phyloP scores from a whole-genome alignment of 2,113 vertebrate genomes.

The Pachypanchax playfairii region DNA sequence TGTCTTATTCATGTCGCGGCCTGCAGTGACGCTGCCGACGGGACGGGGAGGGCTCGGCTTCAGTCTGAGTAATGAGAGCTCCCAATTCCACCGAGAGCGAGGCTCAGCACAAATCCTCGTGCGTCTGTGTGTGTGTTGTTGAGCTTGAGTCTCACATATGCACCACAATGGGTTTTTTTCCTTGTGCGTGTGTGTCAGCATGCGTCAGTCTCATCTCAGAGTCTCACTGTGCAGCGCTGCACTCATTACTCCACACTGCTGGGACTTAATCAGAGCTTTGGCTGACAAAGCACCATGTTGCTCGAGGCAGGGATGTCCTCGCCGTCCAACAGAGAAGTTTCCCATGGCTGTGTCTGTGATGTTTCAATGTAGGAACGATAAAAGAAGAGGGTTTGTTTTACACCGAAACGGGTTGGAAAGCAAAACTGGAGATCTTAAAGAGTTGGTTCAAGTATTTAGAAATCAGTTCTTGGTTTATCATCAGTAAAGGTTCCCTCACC shows the following conservation, averaged over 20 bases:
- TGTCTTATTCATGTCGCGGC: slow-evolving; percentile 63
- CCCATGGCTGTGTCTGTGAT: slow-evolving; percentile 33
- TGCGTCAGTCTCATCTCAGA: slow-evolving; percentile 31
- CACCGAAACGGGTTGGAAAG: slow-evolving; percentile 14
- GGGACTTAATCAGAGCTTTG: slow-evolving; percentile 53
- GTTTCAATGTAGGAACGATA: slow-evolving; percentile 10
- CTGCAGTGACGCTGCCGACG: slow-evolving; percentile 61
- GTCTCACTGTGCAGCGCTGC: slow-evolving; percentile 14
- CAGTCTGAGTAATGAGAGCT: slow-evolving; percentile 53
- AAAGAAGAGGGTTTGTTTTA: not conserved
- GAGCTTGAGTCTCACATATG: slow-evolving; percentile 18
- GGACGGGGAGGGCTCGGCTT: slow-evolving; percentile 56
- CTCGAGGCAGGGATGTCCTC: slow-evolving; percentile 55
- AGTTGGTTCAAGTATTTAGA: no score
- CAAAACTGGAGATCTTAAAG: not conserved
- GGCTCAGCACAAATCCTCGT: slow-evolving; percentile 55
- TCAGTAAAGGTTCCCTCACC: no score
- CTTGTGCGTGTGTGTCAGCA: slow-evolving; percentile 4
- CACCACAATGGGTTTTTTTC: slow-evolving; percentile 1
- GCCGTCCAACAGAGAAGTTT: slow-evolving; percentile 35
- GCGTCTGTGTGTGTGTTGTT: not conserved
- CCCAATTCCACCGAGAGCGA: slow-evolving; percentile 40
- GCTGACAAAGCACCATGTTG: slow-evolving; percentile 37
- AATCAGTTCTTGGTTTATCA: no score
- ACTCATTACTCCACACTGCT: slow-evolving; percentile 44